Conservation (phyloP, 2,888 invertebrate species). For the Hydroisotoma schaefferi region DNA sequence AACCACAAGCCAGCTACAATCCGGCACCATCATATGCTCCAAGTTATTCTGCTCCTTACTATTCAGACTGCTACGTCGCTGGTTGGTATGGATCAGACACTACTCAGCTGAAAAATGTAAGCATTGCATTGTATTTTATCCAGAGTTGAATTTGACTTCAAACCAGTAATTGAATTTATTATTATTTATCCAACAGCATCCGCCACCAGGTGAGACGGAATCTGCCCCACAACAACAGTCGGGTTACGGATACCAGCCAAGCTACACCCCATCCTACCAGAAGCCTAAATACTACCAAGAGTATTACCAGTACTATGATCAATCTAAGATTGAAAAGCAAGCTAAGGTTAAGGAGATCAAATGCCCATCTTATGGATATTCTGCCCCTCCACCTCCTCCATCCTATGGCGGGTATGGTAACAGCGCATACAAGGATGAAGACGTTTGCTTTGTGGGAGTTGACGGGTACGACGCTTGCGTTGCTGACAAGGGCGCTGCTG, state of each 20-base stretch:
- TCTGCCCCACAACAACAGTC: slow-evolving; percentile 11
- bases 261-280: slow-evolving; percentile 17
- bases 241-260: slow-evolving; percentile 22
- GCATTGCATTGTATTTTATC: slow-evolving; percentile 1
- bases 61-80: slow-evolving; percentile 44
- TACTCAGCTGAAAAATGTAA: slow-evolving; percentile 41
- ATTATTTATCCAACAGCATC: slow-evolving; percentile 31
- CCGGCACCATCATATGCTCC: slow-evolving; percentile 12
- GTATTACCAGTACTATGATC: slow-evolving; percentile 32
- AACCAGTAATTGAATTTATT: slow-evolving; percentile 3
- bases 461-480: slow-evolving; percentile 46
- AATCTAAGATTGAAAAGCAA: slow-evolving; percentile 35
- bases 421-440: slow-evolving; percentile 33
- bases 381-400: slow-evolving; percentile 3
- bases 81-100: slow-evolving; percentile 44
- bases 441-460: slow-evolving; percentile 45
- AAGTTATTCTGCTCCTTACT: slow-evolving; percentile 25
- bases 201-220: slow-evolving; percentile 23
- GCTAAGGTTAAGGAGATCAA: slow-evolving; percentile 46
- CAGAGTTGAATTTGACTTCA: background rate
- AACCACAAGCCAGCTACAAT: background rate
- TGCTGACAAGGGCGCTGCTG: slow-evolving; percentile 45
- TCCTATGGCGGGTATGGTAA: slow-evolving; percentile 26
- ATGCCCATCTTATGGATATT: slow-evolving; percentile 25
- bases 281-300: slow-evolving; percentile 33